Evolutionary conservation across 2,113 vertebrate genomes (phyloP), one percentile per base, ranked within the genome.

Genomic region (Periophthalmus modestus): DNA sequence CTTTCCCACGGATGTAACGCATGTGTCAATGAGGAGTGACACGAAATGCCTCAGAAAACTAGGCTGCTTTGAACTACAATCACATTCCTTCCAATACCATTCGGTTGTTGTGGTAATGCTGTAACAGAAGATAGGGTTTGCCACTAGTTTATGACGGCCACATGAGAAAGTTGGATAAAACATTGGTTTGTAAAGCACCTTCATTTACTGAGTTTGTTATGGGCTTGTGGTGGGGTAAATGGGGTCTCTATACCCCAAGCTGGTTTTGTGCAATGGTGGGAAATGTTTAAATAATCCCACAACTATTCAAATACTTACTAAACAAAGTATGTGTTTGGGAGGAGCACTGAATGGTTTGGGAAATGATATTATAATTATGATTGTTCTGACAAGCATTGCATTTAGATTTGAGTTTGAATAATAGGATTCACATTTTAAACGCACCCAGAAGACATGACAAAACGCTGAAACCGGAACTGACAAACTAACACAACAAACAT

Each of bases 1-100:
- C 66, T 89, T 90, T 88, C 81, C 85, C 86, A 85, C 65, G 68
- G 52, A 73, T 0, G 66, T 61, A 21, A 23, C 63, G 34, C 54
- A 68, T 75, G 72, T 52, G 72, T 82, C 71, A 72, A 0, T 54
- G 52, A 72, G 75, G 66, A 82, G 12, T 6, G 16, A 6, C 28
- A 34, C 28, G 13, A 13, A 15, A 6, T 2, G 7, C 58, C 58
- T 34, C 23, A 9, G 39, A 43, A 43, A 43, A 43, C 39, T 34
- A 10, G 14, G 18, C 16, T 1, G 33, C 14, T 66, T 48, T 69
- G 48, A 79, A 68, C 47, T 63, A 43, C 7, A 12, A n/a, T 5
- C 59, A 18, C 33, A 65, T 65, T 65, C 62, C 36, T 63, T 39
- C 62, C 33, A 36, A 16, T n/a, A 18, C n/a, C 62, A 11, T 12